Conservation (phyloP, 2,113 vertebrate species). For the Ardeotis arabs region DNA sequence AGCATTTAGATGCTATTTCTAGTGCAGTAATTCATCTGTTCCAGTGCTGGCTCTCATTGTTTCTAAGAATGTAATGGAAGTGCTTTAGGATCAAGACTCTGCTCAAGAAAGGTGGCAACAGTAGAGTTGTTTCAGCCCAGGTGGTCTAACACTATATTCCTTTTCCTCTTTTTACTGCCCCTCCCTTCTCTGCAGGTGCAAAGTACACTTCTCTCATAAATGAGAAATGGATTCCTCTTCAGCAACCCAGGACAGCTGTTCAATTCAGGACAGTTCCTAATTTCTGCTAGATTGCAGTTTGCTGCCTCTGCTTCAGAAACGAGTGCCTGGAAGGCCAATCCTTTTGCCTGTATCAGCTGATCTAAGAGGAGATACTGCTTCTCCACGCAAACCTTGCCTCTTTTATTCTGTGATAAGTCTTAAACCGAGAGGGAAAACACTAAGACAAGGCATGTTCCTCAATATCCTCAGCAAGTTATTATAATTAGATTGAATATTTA, state of each 20-base stretch:
- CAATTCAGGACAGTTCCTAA: not conserved
- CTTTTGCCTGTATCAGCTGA: not conserved
- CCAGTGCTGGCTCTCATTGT: not conserved
- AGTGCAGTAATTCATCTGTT: not conserved
- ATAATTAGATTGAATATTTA: not conserved
- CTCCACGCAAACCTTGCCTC: not conserved
- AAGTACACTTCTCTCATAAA: not conserved
- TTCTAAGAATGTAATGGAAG: not conserved
- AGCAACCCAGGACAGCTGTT: not conserved
- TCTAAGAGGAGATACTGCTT: not conserved
- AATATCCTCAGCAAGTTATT: conserved; percentile 10
- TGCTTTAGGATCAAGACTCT: not conserved
- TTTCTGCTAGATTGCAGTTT: not conserved
- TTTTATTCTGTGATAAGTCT: not conserved
- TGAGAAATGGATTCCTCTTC: not conserved
- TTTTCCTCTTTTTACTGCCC: not conserved
- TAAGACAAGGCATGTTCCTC: not conserved
- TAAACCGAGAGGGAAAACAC: not conserved
- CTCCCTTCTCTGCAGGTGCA: not conserved
- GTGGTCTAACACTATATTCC: not conserved
- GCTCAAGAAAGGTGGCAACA: not conserved
- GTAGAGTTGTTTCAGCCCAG: not conserved
- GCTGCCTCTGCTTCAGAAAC: not conserved
- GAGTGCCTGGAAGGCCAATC: not conserved
- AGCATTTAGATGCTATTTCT: not conserved